A percentile compares a stretch with the other conserved stretches of the same genome.
These are phyloP conservation scores for Salticus scenicus DNA, from an alignment of 2,888 invertebrate species.

Conservation along the genomic window DNA sequence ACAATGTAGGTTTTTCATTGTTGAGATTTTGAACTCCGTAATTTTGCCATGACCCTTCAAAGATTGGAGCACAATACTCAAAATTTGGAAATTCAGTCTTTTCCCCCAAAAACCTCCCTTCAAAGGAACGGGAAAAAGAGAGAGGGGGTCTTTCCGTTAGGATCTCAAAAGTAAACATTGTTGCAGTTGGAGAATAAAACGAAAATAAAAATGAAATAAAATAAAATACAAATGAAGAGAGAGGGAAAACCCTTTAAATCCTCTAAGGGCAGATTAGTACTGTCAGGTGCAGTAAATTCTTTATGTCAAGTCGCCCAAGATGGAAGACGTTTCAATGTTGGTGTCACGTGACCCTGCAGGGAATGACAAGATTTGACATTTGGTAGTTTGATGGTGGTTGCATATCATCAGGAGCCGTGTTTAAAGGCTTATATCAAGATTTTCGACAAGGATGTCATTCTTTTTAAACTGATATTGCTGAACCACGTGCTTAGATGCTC, in stretches of 20 bases:
- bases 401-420: neutral
- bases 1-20: too few relatives aligned
- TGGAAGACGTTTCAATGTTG: slow-evolving; percentile 29
- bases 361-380: neutral
- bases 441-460: slow-evolving; percentile 1
- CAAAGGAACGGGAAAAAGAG: too few relatives aligned
- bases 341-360: slow-evolving; percentile 9
- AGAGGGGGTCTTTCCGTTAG: neutral
- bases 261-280: slow-evolving; percentile 19
- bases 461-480: neutral
- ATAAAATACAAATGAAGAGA: neutral
- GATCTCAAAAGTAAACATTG: neutral
- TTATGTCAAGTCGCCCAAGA: slow-evolving; percentile 48
- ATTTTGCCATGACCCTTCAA: neutral
- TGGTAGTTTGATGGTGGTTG: neutral
- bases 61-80: neutral
- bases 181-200: neutral
- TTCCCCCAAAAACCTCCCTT: neutral
- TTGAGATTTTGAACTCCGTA: neutral
- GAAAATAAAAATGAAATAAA: neutral
- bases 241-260: slow-evolving; percentile 26
- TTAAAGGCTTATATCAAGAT: neutral
- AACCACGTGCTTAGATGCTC: too few relatives aligned
- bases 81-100: neutral
- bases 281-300: slow-evolving; percentile 51